A percentile compares a stretch with the other conserved stretches of the same genome.
These are phyloP conservation scores for Hypomecis punctinalis DNA, from an alignment of 2,888 invertebrate genomes.

Conservation along the genomic window DNA sequence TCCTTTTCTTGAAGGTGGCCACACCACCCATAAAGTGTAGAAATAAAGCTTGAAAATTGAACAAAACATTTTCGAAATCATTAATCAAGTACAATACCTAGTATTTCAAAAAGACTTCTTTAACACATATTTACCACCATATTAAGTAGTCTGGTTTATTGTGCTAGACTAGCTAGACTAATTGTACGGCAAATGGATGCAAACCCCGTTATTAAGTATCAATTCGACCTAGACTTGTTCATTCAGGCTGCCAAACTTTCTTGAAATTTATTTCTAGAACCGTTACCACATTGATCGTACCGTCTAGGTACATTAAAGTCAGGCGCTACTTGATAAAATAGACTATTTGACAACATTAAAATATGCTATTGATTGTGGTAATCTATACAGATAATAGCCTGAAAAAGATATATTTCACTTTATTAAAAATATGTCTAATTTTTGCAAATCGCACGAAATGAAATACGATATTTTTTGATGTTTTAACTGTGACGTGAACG, in stretches of 20 bases:
- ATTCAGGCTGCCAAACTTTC: slow-evolving; percentile 14
- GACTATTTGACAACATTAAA: too few species aligned
- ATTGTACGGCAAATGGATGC: slow-evolving; percentile 4
- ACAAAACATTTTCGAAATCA: background rate
- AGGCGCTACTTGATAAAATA: background rate
- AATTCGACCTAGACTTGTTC: slow-evolving; percentile 9
- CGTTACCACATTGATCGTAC: background rate
- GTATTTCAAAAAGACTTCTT: background rate
- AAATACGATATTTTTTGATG: too few species aligned
- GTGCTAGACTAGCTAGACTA: background rate
- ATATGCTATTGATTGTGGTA: too few species aligned
- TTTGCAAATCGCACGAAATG: too few species aligned
- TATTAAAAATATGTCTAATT: too few species aligned
- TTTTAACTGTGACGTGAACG: too few species aligned
- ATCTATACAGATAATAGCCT: too few species aligned
- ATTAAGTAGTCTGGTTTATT: background rate
- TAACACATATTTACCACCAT: background rate
- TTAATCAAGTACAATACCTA: slow-evolving; percentile 1
- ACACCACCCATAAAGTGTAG: background rate
- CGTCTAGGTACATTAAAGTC: background rate
- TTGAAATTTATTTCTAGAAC: slow-evolving; percentile 12
- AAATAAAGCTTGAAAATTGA: background rate
- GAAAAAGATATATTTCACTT: too few species aligned
- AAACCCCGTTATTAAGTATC: slow-evolving; percentile 14
- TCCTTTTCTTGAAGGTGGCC: too few species aligned